Conservation (phyloP, 2,888 invertebrate genomes). For the Octonoba sinensis region DNA sequence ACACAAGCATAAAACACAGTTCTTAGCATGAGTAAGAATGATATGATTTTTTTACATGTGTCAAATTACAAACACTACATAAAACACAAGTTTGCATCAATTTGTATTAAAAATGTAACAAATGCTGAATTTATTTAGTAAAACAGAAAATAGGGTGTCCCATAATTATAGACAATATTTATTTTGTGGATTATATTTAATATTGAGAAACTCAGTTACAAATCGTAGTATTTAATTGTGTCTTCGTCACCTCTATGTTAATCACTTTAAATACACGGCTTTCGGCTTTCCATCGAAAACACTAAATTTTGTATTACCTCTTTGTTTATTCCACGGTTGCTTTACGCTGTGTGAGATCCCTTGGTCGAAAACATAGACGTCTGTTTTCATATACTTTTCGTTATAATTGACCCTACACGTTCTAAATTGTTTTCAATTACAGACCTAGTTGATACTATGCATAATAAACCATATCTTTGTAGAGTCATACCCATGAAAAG, state of each 20-base stretch:
- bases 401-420: not conserved
- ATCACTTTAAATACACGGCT: too few relatives aligned
- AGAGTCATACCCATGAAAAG: not conserved
- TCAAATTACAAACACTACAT: not conserved
- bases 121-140: not conserved
- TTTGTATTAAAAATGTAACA: not conserved
- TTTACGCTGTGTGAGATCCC: not conserved
- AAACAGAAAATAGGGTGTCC: not conserved
- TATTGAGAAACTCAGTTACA: not conserved
- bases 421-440: not conserved
- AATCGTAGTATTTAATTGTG: too few relatives aligned
- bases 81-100: not conserved
- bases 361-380: not conserved
- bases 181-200: not conserved
- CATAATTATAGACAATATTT: too few relatives aligned
- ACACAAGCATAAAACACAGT: not conserved
- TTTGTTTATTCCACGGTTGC: not conserved
- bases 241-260: too few relatives aligned
- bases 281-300: not conserved
- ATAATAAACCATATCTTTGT: not conserved
- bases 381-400: not conserved
- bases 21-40: not conserved
- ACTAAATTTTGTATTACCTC: not conserved
- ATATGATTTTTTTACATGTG: too few relatives aligned
- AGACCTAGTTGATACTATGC: not conserved